Conservation (phyloP, 2,888 invertebrate genomes). For the Leptopilina drosophilae region DNA sequence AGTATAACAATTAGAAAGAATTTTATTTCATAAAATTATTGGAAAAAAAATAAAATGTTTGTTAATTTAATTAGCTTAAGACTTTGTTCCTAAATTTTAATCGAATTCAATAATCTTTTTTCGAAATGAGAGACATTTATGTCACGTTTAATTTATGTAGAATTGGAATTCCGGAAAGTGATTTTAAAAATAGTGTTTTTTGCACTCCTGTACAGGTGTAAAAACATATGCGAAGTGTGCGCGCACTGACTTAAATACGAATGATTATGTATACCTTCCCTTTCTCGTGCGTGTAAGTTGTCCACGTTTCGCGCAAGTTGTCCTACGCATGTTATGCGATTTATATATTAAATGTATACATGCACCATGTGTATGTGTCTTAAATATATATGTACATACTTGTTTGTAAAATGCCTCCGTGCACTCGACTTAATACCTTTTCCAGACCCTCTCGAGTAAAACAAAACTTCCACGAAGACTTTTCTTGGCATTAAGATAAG, state of each 20-base stretch:
- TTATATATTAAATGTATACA: background rate
- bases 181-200: background rate
- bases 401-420: slow-evolving; percentile 1
- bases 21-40: no score
- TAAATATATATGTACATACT: background rate
- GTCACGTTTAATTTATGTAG: background rate
- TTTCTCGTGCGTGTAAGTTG: slow-evolving; percentile 21
- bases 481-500: slow-evolving; percentile 37
- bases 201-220: background rate
- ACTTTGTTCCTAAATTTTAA: no score
- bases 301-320: slow-evolving; percentile 24
- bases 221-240: slow-evolving; percentile 10
- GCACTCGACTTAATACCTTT: slow-evolving; percentile 23
- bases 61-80: no score
- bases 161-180: background rate
- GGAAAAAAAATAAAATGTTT: no score
- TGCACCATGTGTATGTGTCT: no score
- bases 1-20: no score
- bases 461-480: slow-evolving; percentile 34
- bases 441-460: slow-evolving; percentile 3
- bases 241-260: slow-evolving; percentile 7
- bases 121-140: background rate
- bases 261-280: slow-evolving; percentile 15
- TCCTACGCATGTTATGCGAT: slow-evolving; percentile 18
- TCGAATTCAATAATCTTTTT: background rate